Evolutionary conservation across 2,797 vertebrate genomes (phyloP), one percentile per base, ranked within the genome.

Genomic region (Cryptoblepharus egeriae): DNA sequence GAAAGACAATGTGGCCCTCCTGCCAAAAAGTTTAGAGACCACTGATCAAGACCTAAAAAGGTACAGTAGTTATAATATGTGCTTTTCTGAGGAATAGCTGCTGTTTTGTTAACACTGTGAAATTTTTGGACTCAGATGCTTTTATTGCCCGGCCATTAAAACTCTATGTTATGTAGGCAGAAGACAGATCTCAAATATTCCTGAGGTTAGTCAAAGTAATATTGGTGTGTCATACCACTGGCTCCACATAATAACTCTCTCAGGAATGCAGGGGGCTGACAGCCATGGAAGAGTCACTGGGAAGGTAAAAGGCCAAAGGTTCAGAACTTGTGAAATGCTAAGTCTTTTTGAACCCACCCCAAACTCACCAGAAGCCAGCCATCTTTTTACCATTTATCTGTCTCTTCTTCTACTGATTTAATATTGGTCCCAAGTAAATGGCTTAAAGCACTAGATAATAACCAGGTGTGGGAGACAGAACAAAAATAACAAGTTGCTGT

Each of bases 241-340:
- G 20, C 22, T 82, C 0, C 28, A 71, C 15, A 0, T n/a, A 68
- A 74, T 81, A 30, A 63, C 78, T 28, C 32, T 16, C 49, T 37
- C 60, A 84, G 20, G 55, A 87, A 87, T 70, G 83, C 20, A 70
- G 65, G 58, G 42, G 69, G 45, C 4, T 81, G 86, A 42, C 22
- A 30, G 24, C 16, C 22, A 68, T 32, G 28, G 24, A 5, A 24
- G 11, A 61, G 28, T 28, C 70, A 79, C 77, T 61, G 57, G 20
- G 11, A 77, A 82, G 79, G 74, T 9, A 60, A 42, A 0, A 8
- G 73, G 28, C 55, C 12, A 55, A 74, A 82, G 22, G 32, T 79
- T 77, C 64, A 67, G 32, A 2, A 57, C 32, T n/a, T 79, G 10
- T 4, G 37, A n/a, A 84, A 88, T 82, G 4, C 32, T 75, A 4